These are phyloP conservation scores for Myodes glareolus DNA, from an alignment of 2,113 vertebrate genomes.

Conservation along the genomic window DNA sequence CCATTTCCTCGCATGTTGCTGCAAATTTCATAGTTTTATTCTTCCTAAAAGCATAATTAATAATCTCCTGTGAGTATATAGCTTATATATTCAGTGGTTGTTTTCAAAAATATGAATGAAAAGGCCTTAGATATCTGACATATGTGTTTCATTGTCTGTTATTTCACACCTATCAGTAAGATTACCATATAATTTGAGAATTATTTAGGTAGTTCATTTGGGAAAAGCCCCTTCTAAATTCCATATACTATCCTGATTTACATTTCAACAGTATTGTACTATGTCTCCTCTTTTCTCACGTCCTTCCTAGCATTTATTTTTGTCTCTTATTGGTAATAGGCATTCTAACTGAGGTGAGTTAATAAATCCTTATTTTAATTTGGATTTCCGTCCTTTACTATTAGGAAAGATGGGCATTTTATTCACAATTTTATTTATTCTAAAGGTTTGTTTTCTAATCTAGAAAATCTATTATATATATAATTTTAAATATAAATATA, in stretches of 20 bases:
- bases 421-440: too few relatives aligned
- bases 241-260: background rate
- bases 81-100: background rate
- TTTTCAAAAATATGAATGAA: background rate
- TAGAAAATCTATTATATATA: too few relatives aligned
- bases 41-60: background rate
- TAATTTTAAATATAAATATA: too few relatives aligned
- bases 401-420: too few relatives aligned
- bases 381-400: background rate
- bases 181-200: background rate
- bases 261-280: too few relatives aligned
- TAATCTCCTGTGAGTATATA: background rate
- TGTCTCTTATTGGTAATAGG: background rate
- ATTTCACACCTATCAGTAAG: background rate
- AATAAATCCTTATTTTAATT: background rate
- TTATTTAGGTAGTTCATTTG: background rate
- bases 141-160: background rate
- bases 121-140: too few relatives aligned
- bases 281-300: background rate
- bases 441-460: too few relatives aligned
- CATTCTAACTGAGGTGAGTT: background rate
- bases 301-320: background rate
- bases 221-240: background rate
- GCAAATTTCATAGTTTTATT: background rate
- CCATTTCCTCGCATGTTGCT: background rate